Base-by-base conservation (phyloP, 2,113 vertebrate species). In the Brachionichthys hirsutus region DNA sequence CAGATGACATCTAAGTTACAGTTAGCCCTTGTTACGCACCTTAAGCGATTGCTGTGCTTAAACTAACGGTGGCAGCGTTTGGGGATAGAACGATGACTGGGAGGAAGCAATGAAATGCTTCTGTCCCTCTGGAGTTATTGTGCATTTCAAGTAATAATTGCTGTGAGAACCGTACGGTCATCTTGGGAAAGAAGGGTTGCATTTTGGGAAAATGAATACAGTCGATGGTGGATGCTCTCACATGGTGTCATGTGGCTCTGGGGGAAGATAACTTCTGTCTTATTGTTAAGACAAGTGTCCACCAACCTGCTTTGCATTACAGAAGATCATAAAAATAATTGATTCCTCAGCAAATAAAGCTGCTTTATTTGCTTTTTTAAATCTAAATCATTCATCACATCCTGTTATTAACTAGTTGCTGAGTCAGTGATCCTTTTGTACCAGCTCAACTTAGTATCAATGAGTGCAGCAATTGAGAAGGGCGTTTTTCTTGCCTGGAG, bases 111-210 rank as follows among this genome's bases (percentile, higher is more conserved):
- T 83, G 77, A 86, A 85, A 83, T 78, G 85, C 66, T 49, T 70
- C 40, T 6, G 36, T 88, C 86, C 83, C 84, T 62, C 43, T 45
- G 67, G 87, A 83, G 63, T 73, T 56, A 41, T 49, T 58, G 71
- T 68, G 81, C 78, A 67, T 88, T 87, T 83, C 68, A 78, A 80
- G 79, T 82, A 81, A 87, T 87, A 88, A 85, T 86, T 84, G 83
- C 82, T 77, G 46, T 65, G 59, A 81, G 67, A 77, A 65, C 57
- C 69, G 70, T 62, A 77, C 47, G 48, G 77, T 70, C 60, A 78
- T 81, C 81, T 40, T 59, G 81, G 57, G 68, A 81, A 70, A 49
- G 46, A 20, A 50, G 15, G 51, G 47, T 68, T 67, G 67, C 41
- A 55, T 52, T 69, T 60, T 53, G 66, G 52, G 42, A 54, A 76